Conservation (phyloP, 1,140 invertebrate species). For the Zaprionus ghesquierei region DNA sequence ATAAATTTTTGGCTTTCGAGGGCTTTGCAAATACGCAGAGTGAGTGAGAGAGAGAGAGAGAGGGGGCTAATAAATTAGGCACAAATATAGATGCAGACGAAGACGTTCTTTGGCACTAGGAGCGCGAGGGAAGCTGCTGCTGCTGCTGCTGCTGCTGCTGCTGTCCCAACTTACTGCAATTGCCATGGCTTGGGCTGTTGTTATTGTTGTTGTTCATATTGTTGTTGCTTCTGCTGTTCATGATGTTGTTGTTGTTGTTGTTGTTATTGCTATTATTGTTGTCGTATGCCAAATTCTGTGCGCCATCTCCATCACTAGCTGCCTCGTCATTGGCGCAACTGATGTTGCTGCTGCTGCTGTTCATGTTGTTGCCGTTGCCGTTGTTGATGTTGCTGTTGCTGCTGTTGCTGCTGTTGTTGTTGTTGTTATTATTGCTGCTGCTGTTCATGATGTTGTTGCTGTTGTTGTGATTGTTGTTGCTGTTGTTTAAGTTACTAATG, state of each 20-base stretch:
- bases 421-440: neutral
- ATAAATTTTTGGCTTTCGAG: slow-evolving; percentile 44
- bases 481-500: slow-evolving; percentile 16
- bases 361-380: slow-evolving; percentile 17
- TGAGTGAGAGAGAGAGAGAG: neutral
- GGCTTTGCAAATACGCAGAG: slow-evolving; percentile 65
- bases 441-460: slow-evolving; percentile 18
- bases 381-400: slow-evolving; percentile 13
- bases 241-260: slow-evolving; percentile 23
- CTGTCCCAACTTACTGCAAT: slow-evolving; percentile 67
- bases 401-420: slow-evolving; percentile 8
- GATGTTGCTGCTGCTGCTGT: slow-evolving; percentile 5
- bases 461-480: slow-evolving; percentile 26
- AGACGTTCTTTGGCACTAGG: slow-evolving; percentile 23
- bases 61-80: neutral
- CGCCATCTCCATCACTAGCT: slow-evolving; percentile 46
- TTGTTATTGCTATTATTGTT: slow-evolving; percentile 21
- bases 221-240: slow-evolving; percentile 24
- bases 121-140: neutral
- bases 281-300: slow-evolving; percentile 59
- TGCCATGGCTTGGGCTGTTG: slow-evolving; percentile 43
- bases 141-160: no score
- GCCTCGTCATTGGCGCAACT: slow-evolving; percentile 26
- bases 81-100: neutral
- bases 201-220: slow-evolving; percentile 6